phyloP scores from a whole-genome alignment of 2,797 vertebrate genomes.

The Semaprochilodus insignis region DNA sequence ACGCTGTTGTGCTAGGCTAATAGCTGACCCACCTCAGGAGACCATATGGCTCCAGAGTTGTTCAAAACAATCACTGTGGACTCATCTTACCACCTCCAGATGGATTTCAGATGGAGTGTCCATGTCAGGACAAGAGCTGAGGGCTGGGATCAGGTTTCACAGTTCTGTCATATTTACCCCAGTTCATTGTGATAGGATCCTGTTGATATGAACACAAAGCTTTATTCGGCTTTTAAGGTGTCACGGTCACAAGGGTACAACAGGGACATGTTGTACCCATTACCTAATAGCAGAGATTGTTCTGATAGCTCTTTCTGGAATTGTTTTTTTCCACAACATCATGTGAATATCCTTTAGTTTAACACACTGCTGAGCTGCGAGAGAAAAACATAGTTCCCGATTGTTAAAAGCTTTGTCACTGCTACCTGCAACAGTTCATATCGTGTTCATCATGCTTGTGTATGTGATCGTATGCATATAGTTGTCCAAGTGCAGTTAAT shows the following conservation, averaged over 20 bases:
- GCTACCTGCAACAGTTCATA: background rate
- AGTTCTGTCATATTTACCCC: constrained; percentile 58
- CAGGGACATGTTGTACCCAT: constrained; percentile 46
- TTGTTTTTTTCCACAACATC: constrained; percentile 20
- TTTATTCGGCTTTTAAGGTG: constrained; percentile 58
- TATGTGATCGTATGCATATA: background rate
- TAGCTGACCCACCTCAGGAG: constrained; percentile 46
- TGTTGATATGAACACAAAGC: constrained; percentile 57
- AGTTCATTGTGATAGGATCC: constrained; percentile 45
- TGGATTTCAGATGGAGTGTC: constrained; percentile 63
- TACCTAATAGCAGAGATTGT: constrained; percentile 43
- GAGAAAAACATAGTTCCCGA: background rate
- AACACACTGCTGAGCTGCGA: background rate
- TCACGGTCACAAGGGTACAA: constrained; percentile 45
- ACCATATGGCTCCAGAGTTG: constrained; percentile 72
- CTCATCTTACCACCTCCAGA: constrained; percentile 72
- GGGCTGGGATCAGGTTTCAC: constrained; percentile 53
- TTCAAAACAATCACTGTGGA: constrained; percentile 70
- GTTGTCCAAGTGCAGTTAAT: background rate
- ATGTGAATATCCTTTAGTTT: constrained; percentile 20
- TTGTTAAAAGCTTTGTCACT: background rate
- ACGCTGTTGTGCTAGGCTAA: constrained; percentile 44
- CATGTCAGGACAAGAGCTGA: constrained; percentile 56
- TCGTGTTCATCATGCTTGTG: background rate
- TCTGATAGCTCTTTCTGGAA: constrained; percentile 1